Conservation (phyloP, 1,140 invertebrate genomes). For the Stenopsyche tienmushanensis region DNA sequence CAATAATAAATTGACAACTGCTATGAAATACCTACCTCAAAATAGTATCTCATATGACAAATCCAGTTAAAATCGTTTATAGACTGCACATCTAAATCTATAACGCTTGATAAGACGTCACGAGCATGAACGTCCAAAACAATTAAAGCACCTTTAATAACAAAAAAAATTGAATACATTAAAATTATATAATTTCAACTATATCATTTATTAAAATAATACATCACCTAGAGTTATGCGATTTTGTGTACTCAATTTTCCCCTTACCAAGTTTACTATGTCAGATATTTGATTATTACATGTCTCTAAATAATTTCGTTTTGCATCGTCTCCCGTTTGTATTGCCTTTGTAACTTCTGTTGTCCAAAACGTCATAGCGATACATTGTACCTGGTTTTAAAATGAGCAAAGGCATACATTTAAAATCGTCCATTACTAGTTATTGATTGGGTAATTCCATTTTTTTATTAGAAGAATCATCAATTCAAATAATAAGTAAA, state of each 20-base stretch:
- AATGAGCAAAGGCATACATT: too few relatives aligned
- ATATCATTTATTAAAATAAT: neutral
- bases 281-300: slow-evolving; percentile 72
- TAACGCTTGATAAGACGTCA: slow-evolving; percentile 77
- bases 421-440: too few relatives aligned
- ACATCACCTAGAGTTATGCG: slow-evolving; percentile 80
- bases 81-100: slow-evolving; percentile 64
- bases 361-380: slow-evolving; percentile 89
- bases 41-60: slow-evolving; percentile 88
- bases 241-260: slow-evolving; percentile 84
- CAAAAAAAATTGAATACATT: neutral
- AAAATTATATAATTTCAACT: neutral
- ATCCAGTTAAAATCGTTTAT: slow-evolving; percentile 91
- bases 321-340: slow-evolving; percentile 54
- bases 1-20: slow-evolving; percentile 3
- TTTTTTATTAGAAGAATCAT: neutral
- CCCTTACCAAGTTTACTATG: slow-evolving; percentile 84
- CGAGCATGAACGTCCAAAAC: slow-evolving; percentile 91
- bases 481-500: slow-evolving; percentile 7
- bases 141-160: slow-evolving; percentile 72
- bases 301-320: slow-evolving; percentile 59
- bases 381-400: slow-evolving; percentile 80
- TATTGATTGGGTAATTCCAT: slow-evolving; percentile 1
- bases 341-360: slow-evolving; percentile 77
- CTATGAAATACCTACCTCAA: slow-evolving; percentile 67